Base-by-base conservation (phyloP, 2,113 vertebrate species). In the Hucho hucho region DNA sequence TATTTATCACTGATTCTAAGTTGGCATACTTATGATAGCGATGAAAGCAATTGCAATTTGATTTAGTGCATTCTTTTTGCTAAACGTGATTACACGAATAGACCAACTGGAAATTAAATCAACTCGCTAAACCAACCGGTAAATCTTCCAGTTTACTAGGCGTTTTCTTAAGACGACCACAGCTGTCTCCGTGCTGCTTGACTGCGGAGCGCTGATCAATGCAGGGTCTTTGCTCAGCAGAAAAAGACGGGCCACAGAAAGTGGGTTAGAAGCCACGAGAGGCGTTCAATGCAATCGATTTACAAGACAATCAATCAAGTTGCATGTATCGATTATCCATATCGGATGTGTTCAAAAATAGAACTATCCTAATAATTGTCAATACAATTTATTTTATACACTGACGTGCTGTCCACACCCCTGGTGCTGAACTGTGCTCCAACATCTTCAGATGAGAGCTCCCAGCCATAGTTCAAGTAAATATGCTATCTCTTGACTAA, bases 211-310 rank as follows among this genome's bases (percentile, higher is more conserved):
- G 49, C 79, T 43, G 58, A 73, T 86, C 84, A 69, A 79, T 89
- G 90, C 90, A 87, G 87, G 78, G 88, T 83, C 80, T 88, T 87
- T 25, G 74, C 86, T 91, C 86, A 89, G 88, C 90, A 91, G 83
- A 87, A 90, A 80, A 77, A 74, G 67, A 81, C 79, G 75, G 83
- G 73, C 61, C 73, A 79, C 6, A 56, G 49, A 75, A 84, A 86
- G 79, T 75, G 81, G 76, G 20, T 73, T 43, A 25, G n/a, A 43
- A 43, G 7, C 37, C 37, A 43, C 37, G 37, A 69, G 37, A 9
- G 32, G 32, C 32, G 13, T 22, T 64, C 25, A 25, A 64, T 9
- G 24, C 24, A 25, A 26, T 4, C 24, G 22, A 13, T 64, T 22
- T 25, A 18, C 61, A 64, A 64, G 61, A 25, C 13, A 6, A 63